Conservation (phyloP, 2,113 vertebrate genomes). For the Platichthys stellatus region DNA sequence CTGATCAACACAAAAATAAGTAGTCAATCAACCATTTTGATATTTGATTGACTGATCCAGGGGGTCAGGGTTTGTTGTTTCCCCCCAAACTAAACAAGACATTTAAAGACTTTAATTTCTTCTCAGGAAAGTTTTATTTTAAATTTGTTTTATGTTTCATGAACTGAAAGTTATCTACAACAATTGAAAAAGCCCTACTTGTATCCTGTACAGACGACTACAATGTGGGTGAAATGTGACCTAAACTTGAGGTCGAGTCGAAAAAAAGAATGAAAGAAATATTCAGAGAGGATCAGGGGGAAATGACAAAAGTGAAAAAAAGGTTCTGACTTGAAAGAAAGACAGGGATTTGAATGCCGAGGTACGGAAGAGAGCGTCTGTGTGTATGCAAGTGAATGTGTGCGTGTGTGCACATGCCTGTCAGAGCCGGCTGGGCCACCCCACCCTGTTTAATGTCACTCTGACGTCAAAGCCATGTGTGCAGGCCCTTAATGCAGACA, state of each 20-base stretch:
- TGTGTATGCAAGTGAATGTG: conserved; percentile 1
- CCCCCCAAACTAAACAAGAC: too few species aligned
- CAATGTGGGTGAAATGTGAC: conserved; percentile 7
- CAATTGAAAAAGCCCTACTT: too few species aligned
- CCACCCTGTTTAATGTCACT: conserved; percentile 82
- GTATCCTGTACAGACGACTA: neutral
- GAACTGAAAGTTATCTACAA: too few species aligned
- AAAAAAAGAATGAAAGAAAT: neutral
- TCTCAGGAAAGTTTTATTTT: too few species aligned
- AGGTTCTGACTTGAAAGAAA: conserved; percentile 14
- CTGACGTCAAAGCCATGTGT: conserved; percentile 82
- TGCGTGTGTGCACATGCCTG: conserved; percentile 25
- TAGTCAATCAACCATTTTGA: too few species aligned
- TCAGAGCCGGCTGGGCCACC: conserved; percentile 66
- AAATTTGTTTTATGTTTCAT: too few species aligned
- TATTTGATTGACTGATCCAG: too few species aligned
- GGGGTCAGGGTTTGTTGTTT: too few species aligned
- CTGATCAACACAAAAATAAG: too few species aligned
- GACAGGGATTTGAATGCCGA: conserved; percentile 28
- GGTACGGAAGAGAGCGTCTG: conserved; percentile 24
- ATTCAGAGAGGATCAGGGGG: neutral
- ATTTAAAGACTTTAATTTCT: too few species aligned
- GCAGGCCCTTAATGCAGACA: conserved; percentile 77
- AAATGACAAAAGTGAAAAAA: neutral
- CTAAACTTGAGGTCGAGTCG: conserved; percentile 1